A percentile compares a stretch with the other conserved stretches of the same genome.
Conservation (phyloP, 2,113 vertebrate species). For the Myotis lucifugus region DNA sequence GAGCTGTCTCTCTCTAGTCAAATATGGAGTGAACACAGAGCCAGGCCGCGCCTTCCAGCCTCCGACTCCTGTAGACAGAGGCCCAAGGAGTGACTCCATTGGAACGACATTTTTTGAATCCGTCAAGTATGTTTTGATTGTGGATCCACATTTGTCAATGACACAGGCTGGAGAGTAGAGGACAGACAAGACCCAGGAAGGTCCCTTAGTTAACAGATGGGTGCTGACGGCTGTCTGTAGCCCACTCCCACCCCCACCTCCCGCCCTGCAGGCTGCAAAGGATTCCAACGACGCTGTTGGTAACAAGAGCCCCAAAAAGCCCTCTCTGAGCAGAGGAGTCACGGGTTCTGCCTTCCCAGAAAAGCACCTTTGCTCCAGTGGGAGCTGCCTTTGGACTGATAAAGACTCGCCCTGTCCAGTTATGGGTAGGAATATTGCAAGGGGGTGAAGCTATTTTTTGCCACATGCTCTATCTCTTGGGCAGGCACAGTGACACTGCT, state of each 20-base stretch:
- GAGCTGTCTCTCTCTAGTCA: neutral
- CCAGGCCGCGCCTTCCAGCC: neutral
- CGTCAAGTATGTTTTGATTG: neutral
- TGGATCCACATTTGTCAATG: neutral
- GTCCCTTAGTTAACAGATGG: constrained; percentile 13
- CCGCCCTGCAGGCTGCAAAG: constrained; percentile 53
- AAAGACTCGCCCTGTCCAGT: constrained; percentile 68
- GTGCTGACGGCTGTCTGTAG: neutral
- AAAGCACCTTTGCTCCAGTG: constrained; percentile 70
- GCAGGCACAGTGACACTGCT: constrained; percentile 11
- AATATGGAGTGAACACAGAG: neutral
- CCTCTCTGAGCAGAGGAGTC: constrained; percentile 42
- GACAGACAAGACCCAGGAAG: constrained; percentile 73
- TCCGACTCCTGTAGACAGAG: neutral
- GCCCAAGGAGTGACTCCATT: neutral
- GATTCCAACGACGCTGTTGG: constrained; percentile 71
- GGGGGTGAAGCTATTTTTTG: constrained; percentile 76
- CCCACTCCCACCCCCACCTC: neutral
- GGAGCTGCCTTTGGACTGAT: constrained; percentile 74
- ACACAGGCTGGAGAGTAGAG: constrained; percentile 35
- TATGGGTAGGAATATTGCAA: constrained; percentile 77
- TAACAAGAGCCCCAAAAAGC: neutral
- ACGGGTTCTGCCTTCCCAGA: constrained; percentile 69
- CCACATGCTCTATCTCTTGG: constrained; percentile 66
- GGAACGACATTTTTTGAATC: neutral